phyloP scores from a whole-genome alignment of 2,797 vertebrate species.

The Hozukius guyotensis region DNA sequence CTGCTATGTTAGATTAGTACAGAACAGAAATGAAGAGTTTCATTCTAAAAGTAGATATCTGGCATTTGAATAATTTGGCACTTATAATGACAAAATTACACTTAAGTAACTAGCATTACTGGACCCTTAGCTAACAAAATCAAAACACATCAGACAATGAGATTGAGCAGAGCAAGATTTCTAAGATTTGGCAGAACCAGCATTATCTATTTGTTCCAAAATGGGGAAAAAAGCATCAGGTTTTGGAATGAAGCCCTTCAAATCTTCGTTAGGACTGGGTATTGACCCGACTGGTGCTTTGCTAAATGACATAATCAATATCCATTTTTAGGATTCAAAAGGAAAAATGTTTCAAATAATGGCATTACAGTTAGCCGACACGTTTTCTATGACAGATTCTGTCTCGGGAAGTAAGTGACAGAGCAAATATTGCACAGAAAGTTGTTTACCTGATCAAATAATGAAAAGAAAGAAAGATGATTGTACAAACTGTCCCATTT shows the following conservation, averaged over 20 bases:
- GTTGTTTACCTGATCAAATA: conserved; percentile 27
- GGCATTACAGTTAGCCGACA: background rate
- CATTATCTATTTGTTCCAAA: conserved; percentile 4
- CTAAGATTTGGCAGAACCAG: background rate
- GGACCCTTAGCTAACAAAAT: background rate
- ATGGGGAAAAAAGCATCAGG: background rate
- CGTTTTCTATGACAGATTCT: background rate
- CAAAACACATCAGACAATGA: background rate
- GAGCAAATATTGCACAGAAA: conserved; percentile 14
- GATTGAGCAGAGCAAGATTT: background rate
- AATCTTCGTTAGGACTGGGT: conserved; percentile 34
- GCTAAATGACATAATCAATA: conserved; percentile 28
- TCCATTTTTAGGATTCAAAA: conserved; percentile 13
- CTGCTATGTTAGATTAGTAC: conserved; percentile 36
- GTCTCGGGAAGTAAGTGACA: background rate
- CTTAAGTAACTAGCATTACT: background rate
- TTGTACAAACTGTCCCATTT: conserved; percentile 21
- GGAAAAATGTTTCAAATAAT: background rate
- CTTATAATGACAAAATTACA: background rate
- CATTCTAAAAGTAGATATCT: conserved; percentile 28
- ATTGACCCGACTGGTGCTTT: conserved; percentile 41
- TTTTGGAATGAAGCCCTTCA: conserved; percentile 47
- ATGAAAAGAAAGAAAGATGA: background rate
- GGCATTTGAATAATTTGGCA: background rate
- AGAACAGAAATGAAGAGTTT: conserved; percentile 29